A percentile compares a stretch with the other conserved stretches of the same genome.
phyloP scores from a whole-genome alignment of 2,797 vertebrate species.

The Monodelphis domestica region DNA sequence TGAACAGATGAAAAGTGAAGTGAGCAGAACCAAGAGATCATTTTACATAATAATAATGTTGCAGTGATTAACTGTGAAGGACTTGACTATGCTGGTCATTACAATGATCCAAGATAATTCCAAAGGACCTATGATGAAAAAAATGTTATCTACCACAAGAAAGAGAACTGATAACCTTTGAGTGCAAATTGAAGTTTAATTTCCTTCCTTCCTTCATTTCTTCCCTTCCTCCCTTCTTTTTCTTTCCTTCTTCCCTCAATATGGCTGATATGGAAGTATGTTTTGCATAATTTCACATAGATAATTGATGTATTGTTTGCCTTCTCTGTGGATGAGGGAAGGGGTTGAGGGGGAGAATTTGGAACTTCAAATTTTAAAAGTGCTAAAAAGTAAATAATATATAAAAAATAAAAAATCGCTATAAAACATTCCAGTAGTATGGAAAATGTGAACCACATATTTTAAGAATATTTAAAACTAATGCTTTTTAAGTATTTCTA shows the following conservation, averaged over 20 bases:
- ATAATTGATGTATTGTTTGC: too few species aligned
- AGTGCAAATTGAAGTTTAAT: neutral
- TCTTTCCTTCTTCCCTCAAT: neutral
- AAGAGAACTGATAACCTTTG: neutral
- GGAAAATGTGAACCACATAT: slow-evolving; percentile 22
- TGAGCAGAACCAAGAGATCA: neutral
- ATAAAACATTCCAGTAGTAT: neutral
- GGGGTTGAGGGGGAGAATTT: neutral
- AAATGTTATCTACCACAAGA: neutral
- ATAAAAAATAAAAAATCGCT: neutral
- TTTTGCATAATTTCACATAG: too few species aligned
- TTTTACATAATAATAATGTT: neutral
- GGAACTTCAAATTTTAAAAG: neutral
- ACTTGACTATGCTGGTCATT: neutral
- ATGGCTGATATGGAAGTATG: too few species aligned
- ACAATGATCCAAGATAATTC: neutral
- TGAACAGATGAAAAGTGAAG: neutral
- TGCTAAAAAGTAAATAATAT: neutral
- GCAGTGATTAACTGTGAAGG: neutral
- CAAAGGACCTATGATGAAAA: neutral
- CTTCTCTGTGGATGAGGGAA: neutral
- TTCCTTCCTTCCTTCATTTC: too few species aligned
- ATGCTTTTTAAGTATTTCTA: slow-evolving; percentile 35
- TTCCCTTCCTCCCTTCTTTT: neutral
- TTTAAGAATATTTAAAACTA: slow-evolving; percentile 21